Percentiles rank a stretch among this genome's conserved stretches.
Evolutionary conservation across 1,140 invertebrate species (phyloP).

Genomic region (Drosophila mayri): DNA sequence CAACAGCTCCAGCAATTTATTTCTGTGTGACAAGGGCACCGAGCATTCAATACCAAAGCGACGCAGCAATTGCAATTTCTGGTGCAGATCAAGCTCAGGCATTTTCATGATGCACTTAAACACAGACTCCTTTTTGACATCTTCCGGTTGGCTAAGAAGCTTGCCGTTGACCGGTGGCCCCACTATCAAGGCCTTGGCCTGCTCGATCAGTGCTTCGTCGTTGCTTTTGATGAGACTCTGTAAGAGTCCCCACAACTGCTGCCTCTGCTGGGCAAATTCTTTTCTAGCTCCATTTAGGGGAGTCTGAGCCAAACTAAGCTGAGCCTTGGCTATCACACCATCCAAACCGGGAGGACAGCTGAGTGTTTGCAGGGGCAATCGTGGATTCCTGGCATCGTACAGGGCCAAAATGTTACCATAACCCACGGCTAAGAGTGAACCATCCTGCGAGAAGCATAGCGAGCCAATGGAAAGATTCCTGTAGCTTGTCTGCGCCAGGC

Average conservation of each 20-base stretch:
- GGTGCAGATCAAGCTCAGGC: constrained; percentile 71
- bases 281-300: constrained; percentile 57
- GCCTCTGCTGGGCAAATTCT: constrained; percentile 58
- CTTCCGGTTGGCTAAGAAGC: constrained; percentile 10
- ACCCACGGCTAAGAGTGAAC: constrained; percentile 90
- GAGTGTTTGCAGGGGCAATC: constrained; percentile 86
- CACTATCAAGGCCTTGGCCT: constrained; percentile 61
- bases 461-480: constrained; percentile 86
- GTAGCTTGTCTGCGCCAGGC: constrained; percentile 88
- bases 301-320: constrained; percentile 56
- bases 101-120: constrained; percentile 75
- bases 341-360: constrained; percentile 66
- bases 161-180: constrained; percentile 19
- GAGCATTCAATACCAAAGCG: constrained; percentile 64
- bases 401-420: constrained; percentile 90
- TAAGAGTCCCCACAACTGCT: constrained; percentile 60
- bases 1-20: constrained; percentile 38
- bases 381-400: constrained; percentile 87
- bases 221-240: constrained; percentile 61
- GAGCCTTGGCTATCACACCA: constrained; percentile 69
- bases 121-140: constrained; percentile 40
- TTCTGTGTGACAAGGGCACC: constrained; percentile 32
- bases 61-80: constrained; percentile 76
- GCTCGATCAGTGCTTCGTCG: constrained; percentile 60
- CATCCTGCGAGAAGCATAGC: constrained; percentile 90